A percentile compares a stretch with the other conserved stretches of the same genome.
phyloP scores from a whole-genome alignment of 2,888 invertebrate genomes.

The Acanthosepion esculentum region DNA sequence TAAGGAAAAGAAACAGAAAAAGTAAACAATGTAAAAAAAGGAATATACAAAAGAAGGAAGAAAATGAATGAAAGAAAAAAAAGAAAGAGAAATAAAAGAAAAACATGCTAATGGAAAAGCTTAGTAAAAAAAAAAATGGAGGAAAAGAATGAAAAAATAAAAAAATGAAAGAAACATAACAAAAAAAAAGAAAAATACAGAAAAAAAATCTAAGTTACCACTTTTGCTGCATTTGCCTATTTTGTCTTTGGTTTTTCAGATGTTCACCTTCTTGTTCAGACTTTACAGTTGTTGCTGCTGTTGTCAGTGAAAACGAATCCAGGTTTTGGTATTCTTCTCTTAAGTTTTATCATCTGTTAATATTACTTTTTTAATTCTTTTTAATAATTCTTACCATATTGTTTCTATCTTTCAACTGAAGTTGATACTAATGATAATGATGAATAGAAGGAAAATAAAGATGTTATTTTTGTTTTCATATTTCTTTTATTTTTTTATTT shows the following conservation, averaged over 20 bases:
- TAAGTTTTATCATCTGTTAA: not conserved
- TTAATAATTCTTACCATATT: not conserved
- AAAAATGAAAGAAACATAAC: not conserved
- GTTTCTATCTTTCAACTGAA: not conserved
- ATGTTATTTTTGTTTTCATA: not conserved
- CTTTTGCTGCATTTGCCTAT: not conserved
- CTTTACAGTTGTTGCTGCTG: not conserved
- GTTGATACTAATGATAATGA: not conserved
- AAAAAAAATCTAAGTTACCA: not conserved
- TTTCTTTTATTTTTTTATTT: not conserved
- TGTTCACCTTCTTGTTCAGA: not conserved
- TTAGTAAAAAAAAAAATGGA: not conserved
- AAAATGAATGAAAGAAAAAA: not conserved
- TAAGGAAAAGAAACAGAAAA: not conserved
- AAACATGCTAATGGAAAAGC: not conserved
- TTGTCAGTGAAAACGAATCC: not conserved
- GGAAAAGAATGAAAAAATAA: not conserved
- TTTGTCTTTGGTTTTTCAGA: not conserved
- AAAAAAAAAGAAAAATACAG: not conserved
- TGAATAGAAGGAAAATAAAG: not conserved
- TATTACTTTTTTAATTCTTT: not conserved
- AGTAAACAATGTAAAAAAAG: not conserved
- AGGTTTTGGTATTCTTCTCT: not conserved
- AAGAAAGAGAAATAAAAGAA: not conserved
- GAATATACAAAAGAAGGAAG: not conserved